Conservation (phyloP, 1,140 invertebrate species). For the Ips nitidus region DNA sequence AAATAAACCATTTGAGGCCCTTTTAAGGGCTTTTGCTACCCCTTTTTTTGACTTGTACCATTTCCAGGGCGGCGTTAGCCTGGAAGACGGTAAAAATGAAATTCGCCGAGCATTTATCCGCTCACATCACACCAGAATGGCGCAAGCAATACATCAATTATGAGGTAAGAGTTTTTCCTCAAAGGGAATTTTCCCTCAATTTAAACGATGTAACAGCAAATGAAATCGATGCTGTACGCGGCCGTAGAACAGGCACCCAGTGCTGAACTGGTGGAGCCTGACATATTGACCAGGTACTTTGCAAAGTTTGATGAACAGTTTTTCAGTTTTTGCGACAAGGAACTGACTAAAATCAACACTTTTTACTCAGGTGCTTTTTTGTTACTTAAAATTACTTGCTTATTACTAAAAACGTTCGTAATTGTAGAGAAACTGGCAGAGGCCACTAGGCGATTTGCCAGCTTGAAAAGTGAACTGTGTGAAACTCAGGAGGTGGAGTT, state of each 20-base stretch:
- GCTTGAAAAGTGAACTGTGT: slow-evolving; percentile 85
- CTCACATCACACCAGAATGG: slow-evolving; percentile 94
- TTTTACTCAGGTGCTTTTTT: slow-evolving; percentile 82
- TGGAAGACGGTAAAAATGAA: too few relatives aligned
- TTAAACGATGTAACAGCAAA: slow-evolving; percentile 63
- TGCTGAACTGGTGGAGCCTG: slow-evolving; percentile 82
- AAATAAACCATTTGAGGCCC: too few relatives aligned
- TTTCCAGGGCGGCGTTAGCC: too few relatives aligned
- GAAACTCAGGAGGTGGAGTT: slow-evolving; percentile 71
- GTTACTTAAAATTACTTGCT: not conserved
- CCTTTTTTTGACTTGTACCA: too few relatives aligned
- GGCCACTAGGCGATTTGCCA: slow-evolving; percentile 92
- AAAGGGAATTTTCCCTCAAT: not conserved
- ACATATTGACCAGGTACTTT: slow-evolving; percentile 85
- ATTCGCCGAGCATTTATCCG: slow-evolving; percentile 83
- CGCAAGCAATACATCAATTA: slow-evolving; percentile 92
- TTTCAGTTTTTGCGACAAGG: slow-evolving; percentile 93
- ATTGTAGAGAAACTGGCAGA: slow-evolving; percentile 93
- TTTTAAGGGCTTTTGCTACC: too few relatives aligned
- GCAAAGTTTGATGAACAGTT: slow-evolving; percentile 96
- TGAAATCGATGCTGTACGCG: slow-evolving; percentile 88
- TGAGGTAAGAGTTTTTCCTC: slow-evolving; percentile 63
- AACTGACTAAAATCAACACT: slow-evolving; percentile 94
- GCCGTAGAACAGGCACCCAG: slow-evolving; percentile 88
- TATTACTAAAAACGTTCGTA: not conserved